A percentile compares a stretch with the other conserved stretches of the same genome.
Evolutionary conservation across 1,140 invertebrate species (phyloP).

Genomic region (Asobara japonica): DNA sequence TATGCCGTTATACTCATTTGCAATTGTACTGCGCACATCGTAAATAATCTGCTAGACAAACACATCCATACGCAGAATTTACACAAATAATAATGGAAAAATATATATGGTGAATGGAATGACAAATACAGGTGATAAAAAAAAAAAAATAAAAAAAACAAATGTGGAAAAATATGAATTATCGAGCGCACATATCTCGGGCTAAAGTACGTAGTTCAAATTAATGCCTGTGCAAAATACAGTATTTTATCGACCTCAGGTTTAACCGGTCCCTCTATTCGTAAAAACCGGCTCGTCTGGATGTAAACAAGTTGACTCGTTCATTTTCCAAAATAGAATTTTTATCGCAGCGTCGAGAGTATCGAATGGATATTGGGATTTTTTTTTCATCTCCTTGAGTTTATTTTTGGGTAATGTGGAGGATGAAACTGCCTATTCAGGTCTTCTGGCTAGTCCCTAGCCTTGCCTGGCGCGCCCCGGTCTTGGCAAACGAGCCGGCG

Average conservation of each 20-base stretch:
- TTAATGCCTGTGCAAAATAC: constrained; percentile 1
- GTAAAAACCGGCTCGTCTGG: not conserved
- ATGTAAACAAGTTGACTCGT: constrained; percentile 1
- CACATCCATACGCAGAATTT: not conserved
- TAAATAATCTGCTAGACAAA: too few relatives aligned
- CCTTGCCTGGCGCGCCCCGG: too few relatives aligned
- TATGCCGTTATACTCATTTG: too few relatives aligned
- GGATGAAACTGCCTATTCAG: too few relatives aligned
- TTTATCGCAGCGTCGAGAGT: not conserved
- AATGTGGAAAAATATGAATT: too few relatives aligned
- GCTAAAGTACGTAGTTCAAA: not conserved
- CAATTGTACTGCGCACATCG: too few relatives aligned
- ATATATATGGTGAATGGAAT: not conserved
- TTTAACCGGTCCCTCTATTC: constrained; percentile 1
- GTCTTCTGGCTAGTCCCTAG: too few relatives aligned
- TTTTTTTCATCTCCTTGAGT: not conserved
- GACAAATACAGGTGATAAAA: not conserved
- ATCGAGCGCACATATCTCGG: not conserved
- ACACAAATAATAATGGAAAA: not conserved
- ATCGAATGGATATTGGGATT: not conserved
- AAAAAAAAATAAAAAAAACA: not conserved
- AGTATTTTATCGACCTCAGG: not conserved
- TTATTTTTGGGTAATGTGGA: not conserved
- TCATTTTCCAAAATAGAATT: not conserved
- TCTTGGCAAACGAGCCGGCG: too few relatives aligned